Evolutionary conservation across 64 coral and sea anemone genomes (phyloP).

Genomic region (Anthopleura sola): DNA sequence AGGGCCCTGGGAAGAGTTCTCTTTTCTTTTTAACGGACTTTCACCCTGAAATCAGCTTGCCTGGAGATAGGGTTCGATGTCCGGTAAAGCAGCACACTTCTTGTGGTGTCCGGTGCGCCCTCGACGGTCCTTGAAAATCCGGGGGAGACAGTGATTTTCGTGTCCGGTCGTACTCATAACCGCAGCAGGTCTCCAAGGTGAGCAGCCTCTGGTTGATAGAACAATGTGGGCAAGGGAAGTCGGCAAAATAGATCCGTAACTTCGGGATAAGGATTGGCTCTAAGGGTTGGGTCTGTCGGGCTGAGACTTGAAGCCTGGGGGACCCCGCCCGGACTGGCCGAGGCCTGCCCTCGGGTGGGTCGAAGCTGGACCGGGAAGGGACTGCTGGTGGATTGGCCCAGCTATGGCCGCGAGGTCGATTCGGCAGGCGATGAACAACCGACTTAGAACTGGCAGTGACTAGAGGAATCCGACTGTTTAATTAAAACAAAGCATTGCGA

Average conservation of each 20-base stretch:
- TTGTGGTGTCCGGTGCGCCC: not conserved
- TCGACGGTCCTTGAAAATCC: constrained; percentile 2
- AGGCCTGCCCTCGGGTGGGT: not conserved
- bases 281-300: constrained; percentile 29
- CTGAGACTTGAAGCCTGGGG: not conserved
- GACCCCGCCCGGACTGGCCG: not conserved
- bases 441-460: constrained; percentile 4
- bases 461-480: constrained; percentile 19
- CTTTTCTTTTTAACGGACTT: constrained; percentile 49
- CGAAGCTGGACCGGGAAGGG: not conserved
- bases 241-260: constrained; percentile 50
- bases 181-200: constrained; percentile 45
- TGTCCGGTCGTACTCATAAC: constrained; percentile 39
- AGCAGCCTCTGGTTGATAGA: constrained; percentile 30
- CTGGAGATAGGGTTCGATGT: not conserved
- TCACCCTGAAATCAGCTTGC: constrained; percentile 12
- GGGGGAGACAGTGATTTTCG: constrained; percentile 36
- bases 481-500: constrained; percentile 29
- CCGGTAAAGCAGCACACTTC: not conserved
- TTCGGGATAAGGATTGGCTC: constrained; percentile 54
- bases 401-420: constrained; percentile 28
- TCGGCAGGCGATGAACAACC: constrained; percentile 31
- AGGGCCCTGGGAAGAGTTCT: constrained; percentile 46
- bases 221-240: constrained; percentile 56
- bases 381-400: constrained; percentile 19